Conservation (phyloP, 2,888 invertebrate genomes). For the Orgyia antiqua region DNA sequence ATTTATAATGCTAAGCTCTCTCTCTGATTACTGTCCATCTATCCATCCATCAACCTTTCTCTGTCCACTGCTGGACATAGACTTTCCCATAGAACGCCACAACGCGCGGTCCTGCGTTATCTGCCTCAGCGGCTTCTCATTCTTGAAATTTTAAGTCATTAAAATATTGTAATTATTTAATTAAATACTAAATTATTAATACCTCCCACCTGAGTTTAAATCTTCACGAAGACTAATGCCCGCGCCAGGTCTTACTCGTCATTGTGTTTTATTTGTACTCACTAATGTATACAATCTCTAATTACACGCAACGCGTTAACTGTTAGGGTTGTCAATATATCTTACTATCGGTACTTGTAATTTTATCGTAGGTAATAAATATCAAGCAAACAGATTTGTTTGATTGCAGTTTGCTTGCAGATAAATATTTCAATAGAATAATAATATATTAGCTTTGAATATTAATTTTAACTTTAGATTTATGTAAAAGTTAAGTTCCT, state of each 20-base stretch:
- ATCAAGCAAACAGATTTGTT: conserved; percentile 2
- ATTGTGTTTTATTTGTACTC: conserved; percentile 76
- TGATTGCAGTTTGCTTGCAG: conserved; percentile 1
- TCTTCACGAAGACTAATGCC: conserved; percentile 65
- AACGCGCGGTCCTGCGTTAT: too few relatives aligned
- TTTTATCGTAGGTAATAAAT: conserved; percentile 5
- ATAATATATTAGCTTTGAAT: too few relatives aligned
- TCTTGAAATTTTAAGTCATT: too few relatives aligned
- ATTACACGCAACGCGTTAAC: conserved; percentile 72
- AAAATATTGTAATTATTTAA: too few relatives aligned
- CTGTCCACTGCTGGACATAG: too few relatives aligned
- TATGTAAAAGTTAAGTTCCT: too few relatives aligned
- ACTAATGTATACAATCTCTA: conserved; percentile 77
- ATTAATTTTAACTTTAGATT: too few relatives aligned
- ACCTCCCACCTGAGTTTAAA: conserved; percentile 41
- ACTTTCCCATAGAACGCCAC: too few relatives aligned
- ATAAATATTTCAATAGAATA: neutral
- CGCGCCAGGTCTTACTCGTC: conserved; percentile 53
- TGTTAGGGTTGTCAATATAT: conserved; percentile 47
- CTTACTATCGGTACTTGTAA: conserved; percentile 3
- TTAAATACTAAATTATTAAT: conserved; percentile 9
- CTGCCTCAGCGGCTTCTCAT: too few relatives aligned
- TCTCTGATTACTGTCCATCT: too few relatives aligned
- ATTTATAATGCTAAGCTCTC: too few relatives aligned
- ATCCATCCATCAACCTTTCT: too few relatives aligned